A percentile compares a stretch with the other conserved stretches of the same genome.
Conservation (phyloP, 2,113 vertebrate genomes). For the Ochotona princeps region DNA sequence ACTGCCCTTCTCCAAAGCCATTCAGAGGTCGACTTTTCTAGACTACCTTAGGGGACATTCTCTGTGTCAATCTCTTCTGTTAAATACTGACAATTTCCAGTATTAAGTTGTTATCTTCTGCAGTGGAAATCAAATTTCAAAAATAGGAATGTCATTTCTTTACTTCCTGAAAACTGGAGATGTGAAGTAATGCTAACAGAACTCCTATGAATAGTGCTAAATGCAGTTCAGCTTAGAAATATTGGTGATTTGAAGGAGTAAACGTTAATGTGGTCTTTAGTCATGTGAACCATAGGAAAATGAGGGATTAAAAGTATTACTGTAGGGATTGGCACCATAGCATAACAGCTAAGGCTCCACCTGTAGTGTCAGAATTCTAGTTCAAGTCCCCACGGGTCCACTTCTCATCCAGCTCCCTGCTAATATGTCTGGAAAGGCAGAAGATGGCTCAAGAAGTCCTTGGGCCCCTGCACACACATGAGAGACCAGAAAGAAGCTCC, state of each 20-base stretch:
- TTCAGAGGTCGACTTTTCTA: background rate
- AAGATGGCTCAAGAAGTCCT: too few species aligned
- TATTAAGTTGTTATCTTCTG: background rate
- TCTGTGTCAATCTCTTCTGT: background rate
- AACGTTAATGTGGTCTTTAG: slow-evolving; percentile 41
- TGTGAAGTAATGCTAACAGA: background rate
- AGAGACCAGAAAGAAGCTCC: too few species aligned
- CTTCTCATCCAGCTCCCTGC: too few species aligned
- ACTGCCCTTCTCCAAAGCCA: background rate
- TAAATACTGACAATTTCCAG: background rate
- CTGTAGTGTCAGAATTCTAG: too few species aligned
- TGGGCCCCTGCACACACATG: too few species aligned
- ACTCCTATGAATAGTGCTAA: background rate
- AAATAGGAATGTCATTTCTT: background rate
- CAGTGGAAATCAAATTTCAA: background rate
- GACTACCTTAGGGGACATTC: background rate
- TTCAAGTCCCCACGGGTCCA: too few species aligned
- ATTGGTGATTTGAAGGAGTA: slow-evolving; percentile 7
- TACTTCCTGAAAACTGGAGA: background rate
- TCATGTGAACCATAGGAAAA: slow-evolving; percentile 53
- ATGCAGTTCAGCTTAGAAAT: background rate
- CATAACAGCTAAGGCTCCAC: too few species aligned
- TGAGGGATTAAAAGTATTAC: background rate
- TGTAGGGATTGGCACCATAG: too few species aligned
- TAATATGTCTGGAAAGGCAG: too few species aligned